These are phyloP conservation scores for Chaenocephalus aceratus DNA, from an alignment of 2,113 vertebrate species.

Conservation along the genomic window DNA sequence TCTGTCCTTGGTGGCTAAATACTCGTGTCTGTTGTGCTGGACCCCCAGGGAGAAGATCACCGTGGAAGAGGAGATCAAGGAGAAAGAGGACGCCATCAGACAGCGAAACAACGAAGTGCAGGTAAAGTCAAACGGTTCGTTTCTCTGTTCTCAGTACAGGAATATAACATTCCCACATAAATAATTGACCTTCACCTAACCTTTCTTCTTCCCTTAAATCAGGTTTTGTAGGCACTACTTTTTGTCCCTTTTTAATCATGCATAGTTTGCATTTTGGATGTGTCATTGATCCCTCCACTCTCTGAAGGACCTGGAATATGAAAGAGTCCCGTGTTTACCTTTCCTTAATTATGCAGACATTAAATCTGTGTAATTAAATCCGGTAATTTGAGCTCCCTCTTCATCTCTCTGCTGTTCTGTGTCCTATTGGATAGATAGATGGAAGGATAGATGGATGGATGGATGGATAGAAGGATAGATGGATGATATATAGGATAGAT, in stretches of 20 bases:
- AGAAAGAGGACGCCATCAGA: constrained; percentile 94
- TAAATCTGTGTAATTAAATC: not conserved
- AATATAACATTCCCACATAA: not conserved
- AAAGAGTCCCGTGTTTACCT: not conserved
- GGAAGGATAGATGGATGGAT: too few relatives aligned
- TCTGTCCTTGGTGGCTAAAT: constrained; percentile 90
- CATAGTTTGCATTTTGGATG: too few relatives aligned
- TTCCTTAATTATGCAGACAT: not conserved
- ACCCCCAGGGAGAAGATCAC: constrained; percentile 96
- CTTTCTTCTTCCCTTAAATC: too few relatives aligned
- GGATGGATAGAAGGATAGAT: too few relatives aligned
- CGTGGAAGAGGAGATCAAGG: constrained; percentile 96
- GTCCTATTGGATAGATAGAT: too few relatives aligned
- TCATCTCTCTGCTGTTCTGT: too few relatives aligned
- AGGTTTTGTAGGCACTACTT: not conserved
- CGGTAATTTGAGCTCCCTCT: not conserved
- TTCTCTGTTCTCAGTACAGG: not conserved
- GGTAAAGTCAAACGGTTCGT: constrained; percentile 81
- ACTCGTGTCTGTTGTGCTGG: constrained; percentile 94
- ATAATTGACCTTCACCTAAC: not conserved
- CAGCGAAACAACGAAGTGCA: constrained; percentile 93
- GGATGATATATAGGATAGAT: too few relatives aligned
- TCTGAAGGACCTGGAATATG: not conserved
- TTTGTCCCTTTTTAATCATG: not conserved
- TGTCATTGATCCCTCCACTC: not conserved